phyloP scores from a whole-genome alignment of 2,797 vertebrate species.

The Falco novaeseelandiae region DNA sequence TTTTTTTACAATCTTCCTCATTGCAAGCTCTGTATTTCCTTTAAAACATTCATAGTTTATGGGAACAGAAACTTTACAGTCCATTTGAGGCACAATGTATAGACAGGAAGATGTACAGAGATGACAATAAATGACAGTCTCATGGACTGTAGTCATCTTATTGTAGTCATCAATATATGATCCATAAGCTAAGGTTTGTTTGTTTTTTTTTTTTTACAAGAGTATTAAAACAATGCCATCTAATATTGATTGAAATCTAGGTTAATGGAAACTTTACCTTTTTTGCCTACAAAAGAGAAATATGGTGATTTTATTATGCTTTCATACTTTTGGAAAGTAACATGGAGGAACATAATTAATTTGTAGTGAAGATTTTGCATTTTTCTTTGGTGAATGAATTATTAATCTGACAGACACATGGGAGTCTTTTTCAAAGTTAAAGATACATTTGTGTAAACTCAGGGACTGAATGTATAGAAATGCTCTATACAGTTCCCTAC shows the following conservation, averaged over 20 bases:
- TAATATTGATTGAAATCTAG: not conserved
- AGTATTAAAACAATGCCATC: not conserved
- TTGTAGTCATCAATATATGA: not conserved
- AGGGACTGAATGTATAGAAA: not conserved
- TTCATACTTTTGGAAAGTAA: not conserved
- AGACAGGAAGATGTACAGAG: not conserved
- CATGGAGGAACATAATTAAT: fast-evolving
- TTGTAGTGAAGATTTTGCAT: not conserved
- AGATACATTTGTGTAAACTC: not conserved
- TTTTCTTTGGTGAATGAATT: not conserved
- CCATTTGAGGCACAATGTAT: not conserved
- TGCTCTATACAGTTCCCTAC: not conserved
- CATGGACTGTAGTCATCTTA: not conserved
- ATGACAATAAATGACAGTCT: not conserved
- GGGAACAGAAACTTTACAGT: not conserved
- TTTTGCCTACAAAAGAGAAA: not conserved
- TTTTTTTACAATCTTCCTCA: not conserved
- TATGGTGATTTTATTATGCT: not conserved
- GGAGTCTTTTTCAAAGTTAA: not conserved
- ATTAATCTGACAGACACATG: not conserved
- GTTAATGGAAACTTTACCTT: not conserved
- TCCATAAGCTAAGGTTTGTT: not conserved
- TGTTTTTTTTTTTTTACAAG: not conserved
- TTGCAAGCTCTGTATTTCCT: not conserved
- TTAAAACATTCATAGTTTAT: not conserved